phyloP scores from a whole-genome alignment of 1,140 invertebrate genomes.

The Lucilia cuprina region DNA sequence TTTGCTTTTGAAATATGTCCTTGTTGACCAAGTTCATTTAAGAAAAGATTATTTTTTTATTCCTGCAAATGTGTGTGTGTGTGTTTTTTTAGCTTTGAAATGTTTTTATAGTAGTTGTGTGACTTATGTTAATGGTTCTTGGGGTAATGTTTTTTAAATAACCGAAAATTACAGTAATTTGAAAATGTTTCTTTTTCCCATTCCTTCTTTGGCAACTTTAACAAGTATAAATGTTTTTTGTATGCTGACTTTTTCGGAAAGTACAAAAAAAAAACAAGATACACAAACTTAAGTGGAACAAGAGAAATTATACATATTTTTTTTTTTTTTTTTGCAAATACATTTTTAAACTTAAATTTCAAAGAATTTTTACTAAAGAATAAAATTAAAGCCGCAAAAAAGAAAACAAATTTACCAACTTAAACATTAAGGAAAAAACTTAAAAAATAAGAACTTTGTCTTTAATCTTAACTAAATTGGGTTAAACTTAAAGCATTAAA shows the following conservation, averaged over 20 bases:
- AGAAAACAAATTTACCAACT: background rate
- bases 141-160: conserved; percentile 28
- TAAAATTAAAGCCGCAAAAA: background rate
- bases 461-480: background rate
- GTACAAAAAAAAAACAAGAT: background rate
- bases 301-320: background rate
- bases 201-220: background rate
- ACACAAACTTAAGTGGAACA: background rate
- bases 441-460: background rate
- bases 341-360: background rate
- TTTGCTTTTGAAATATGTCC: conserved; percentile 1
- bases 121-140: conserved; percentile 28
- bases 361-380: background rate
- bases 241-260: background rate
- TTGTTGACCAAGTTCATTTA: conserved; percentile 14
- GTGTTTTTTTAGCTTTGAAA: background rate
- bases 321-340: background rate
- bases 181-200: background rate
- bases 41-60: background rate
- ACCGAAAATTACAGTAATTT: conserved; percentile 18
- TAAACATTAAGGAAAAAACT: background rate
- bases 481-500: conserved; percentile 8
- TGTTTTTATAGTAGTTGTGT: conserved; percentile 10
- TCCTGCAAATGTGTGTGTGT: background rate
- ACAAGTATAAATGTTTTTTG: background rate